Evolutionary conservation across 2,797 vertebrate genomes (phyloP), one percentile per base, ranked within the genome.

Genomic region (Pachyuromys duprasi): DNA sequence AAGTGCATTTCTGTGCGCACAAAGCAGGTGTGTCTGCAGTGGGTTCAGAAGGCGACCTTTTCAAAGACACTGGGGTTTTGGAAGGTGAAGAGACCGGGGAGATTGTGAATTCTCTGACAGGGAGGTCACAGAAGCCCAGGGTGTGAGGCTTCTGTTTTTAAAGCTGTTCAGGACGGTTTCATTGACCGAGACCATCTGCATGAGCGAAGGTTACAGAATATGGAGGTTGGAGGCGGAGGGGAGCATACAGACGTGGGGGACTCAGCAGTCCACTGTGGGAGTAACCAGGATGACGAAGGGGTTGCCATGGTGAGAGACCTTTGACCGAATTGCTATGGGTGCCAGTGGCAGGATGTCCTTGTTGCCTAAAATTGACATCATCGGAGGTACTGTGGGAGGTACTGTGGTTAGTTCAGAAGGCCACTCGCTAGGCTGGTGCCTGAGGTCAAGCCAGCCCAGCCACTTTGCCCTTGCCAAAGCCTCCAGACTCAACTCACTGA

Each of bases 121-220:
- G 39, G 53, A 90, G n/a, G 76, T 72, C 65, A 8, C 28, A 45
- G n/a, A n/a, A n/a, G n/a, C n/a, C n/a, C n/a, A n/a, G 55, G 22
- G 63, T 72, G 39, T 53, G 28, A 2, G 1, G 49, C 76, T 60
- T 60, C 57, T 17, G 5, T 45, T 36, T 31, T 57, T 45, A 45
- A 88, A 67, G 62, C 62, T 45, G 2, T 33, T 8, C 9, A 2
- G 17, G 63, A 42, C 55, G 33, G 11, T n/a, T 83, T 31, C 20
- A 8, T 72, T 83, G 92, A 74, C 81, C 76, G 18, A 86, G 53
- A 65, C 70, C n/a, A 28, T 76, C 36, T 7, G n/a, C 45, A 36
- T 45, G 86, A 33, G 63, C 86, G 82, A 92, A 72, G 75, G 11
- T 94, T 93, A 89, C 36, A 70, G 90, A 87, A 81, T 57, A n/a